Conservation (phyloP, 2,113 vertebrate genomes). For the Tinamus guttatus region DNA sequence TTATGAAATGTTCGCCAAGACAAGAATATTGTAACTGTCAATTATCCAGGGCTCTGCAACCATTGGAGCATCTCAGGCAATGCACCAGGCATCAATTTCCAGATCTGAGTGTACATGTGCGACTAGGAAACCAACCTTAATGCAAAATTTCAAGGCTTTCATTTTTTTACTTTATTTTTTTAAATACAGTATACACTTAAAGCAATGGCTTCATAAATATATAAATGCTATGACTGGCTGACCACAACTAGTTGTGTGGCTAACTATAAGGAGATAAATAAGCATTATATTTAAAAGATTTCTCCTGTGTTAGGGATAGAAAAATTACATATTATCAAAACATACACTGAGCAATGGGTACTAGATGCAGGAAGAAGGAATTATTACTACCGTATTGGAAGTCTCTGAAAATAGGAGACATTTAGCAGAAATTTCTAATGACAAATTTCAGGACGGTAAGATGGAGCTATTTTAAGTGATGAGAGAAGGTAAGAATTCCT, state of each 20-base stretch:
- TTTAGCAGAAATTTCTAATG: neutral
- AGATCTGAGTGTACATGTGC: neutral
- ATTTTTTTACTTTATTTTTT: no score
- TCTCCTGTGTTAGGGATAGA: neutral
- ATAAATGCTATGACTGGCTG: neutral
- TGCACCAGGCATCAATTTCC: neutral
- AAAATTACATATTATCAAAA: neutral
- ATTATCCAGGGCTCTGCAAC: neutral
- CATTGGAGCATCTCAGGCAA: neutral
- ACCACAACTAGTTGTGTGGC: no score
- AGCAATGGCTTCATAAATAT: neutral
- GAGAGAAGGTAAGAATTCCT: neutral
- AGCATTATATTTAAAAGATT: neutral
- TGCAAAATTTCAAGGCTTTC: neutral
- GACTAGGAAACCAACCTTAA: neutral
- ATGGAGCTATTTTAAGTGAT: neutral
- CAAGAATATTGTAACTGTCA: rapidly evolving
- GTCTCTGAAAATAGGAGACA: neutral
- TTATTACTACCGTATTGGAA: neutral
- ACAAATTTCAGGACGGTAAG: neutral
- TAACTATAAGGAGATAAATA: neutral
- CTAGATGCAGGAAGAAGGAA: neutral
- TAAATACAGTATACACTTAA: neutral
- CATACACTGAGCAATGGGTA: neutral
- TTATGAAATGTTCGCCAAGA: neutral